phyloP scores from a whole-genome alignment of 2,888 invertebrate genomes.

The Trileptium ribeirensis region DNA sequence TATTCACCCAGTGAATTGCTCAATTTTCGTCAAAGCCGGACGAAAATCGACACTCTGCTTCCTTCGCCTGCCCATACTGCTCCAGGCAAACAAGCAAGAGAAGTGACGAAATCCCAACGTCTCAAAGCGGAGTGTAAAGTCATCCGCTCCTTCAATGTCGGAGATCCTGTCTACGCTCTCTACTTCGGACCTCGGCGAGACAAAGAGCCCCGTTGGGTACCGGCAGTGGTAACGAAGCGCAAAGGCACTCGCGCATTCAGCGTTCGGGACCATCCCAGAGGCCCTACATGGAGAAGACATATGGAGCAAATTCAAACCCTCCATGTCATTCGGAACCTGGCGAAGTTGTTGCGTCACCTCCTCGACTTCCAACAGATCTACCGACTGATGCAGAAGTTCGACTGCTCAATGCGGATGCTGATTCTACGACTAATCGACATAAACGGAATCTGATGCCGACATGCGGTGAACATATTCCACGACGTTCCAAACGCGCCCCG shows the following conservation, averaged over 20 bases:
- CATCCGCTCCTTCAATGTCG: not conserved
- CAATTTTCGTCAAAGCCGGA: constrained; percentile 25
- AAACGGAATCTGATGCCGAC: too few relatives aligned
- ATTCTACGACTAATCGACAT: too few relatives aligned
- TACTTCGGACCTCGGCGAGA: constrained; percentile 24
- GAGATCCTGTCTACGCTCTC: constrained; percentile 11
- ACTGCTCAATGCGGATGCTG: too few relatives aligned
- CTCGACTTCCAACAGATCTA: too few relatives aligned
- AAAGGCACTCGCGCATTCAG: constrained; percentile 22
- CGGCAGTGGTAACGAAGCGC: constrained; percentile 23
- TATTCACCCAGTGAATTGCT: constrained; percentile 27
- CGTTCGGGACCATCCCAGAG: constrained; percentile 17
- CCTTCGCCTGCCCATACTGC: constrained; percentile 20
- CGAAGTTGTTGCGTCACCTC: too few relatives aligned
- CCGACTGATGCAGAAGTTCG: too few relatives aligned
- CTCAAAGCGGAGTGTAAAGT: not conserved
- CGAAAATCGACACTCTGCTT: constrained; percentile 3
- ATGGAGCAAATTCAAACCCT: constrained; percentile 22
- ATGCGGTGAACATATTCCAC: too few relatives aligned
- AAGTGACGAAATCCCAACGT: not conserved
- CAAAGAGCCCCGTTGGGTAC: constrained; percentile 20
- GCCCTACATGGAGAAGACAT: constrained; percentile 26
- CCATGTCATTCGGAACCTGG: too few relatives aligned
- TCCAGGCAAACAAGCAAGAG: constrained; percentile 18
- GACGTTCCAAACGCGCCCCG: too few relatives aligned